phyloP scores from a whole-genome alignment of 1,140 invertebrate genomes.

The Cherax quadricarinatus region DNA sequence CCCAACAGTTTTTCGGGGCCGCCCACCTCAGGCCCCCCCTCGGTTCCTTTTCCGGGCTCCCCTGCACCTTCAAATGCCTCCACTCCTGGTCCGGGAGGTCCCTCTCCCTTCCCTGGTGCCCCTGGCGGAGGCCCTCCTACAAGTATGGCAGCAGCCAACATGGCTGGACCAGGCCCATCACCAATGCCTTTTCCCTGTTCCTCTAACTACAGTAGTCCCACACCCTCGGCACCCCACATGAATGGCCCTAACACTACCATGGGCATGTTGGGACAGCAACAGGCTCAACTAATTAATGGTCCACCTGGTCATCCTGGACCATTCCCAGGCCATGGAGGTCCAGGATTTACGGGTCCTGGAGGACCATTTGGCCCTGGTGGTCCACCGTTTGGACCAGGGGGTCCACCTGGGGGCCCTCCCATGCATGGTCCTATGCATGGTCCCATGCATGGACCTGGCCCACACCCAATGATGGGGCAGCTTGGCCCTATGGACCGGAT shows the following conservation, averaged over 20 bases:
- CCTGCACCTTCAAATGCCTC: conserved; percentile 73
- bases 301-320: conserved; percentile 70
- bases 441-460: conserved; percentile 70
- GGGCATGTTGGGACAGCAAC: conserved; percentile 57
- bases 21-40: conserved; percentile 73
- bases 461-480: conserved; percentile 73
- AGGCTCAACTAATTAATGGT: conserved; percentile 71
- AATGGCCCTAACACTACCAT: conserved; percentile 70
- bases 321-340: conserved; percentile 73
- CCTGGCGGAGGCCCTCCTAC: conserved; percentile 72
- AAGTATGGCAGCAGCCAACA: conserved; percentile 61
- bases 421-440: conserved; percentile 73
- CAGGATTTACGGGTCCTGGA: conserved; percentile 73
- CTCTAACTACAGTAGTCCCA: conserved; percentile 72
- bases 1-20: conserved; percentile 73
- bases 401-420: conserved; percentile 74
- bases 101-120: conserved; percentile 70
- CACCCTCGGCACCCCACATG: conserved; percentile 71
- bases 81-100: conserved; percentile 73
- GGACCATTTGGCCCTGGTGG: conserved; percentile 73
- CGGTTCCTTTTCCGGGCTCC: conserved; percentile 72
- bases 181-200: conserved; percentile 73
- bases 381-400: conserved; percentile 73
- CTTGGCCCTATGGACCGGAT: conserved; percentile 72
- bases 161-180: conserved; percentile 68